Conservation (phyloP, 2,113 vertebrate genomes). For the Sitta europaea region DNA sequence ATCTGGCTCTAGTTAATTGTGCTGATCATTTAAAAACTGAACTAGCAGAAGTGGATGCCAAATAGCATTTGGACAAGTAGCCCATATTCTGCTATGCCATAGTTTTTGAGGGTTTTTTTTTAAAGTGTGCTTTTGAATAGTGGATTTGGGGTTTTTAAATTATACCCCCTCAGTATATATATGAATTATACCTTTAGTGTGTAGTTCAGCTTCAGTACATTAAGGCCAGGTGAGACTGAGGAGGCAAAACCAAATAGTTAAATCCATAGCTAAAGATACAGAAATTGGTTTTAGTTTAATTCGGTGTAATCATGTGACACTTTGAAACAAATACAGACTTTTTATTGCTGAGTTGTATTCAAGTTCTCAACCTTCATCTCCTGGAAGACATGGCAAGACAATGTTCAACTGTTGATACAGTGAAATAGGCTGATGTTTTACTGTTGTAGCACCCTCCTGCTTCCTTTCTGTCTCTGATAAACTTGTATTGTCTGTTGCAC, state of each 20-base stretch:
- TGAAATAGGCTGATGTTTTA: not conserved
- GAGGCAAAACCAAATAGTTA: not conserved
- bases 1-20: not conserved
- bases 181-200: not conserved
- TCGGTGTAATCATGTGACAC: not conserved
- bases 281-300: not conserved
- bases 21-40: not conserved
- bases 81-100: not conserved
- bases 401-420: not conserved
- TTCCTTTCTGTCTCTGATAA: not conserved
- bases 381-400: not conserved
- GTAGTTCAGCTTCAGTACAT: not conserved
- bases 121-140: not conserved
- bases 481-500: not conserved
- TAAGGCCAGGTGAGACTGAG: not conserved
- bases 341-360: not conserved
- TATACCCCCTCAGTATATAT: not conserved
- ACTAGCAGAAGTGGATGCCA: not conserved
- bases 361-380: not conserved
- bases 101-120: not conserved
- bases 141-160: not conserved
- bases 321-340: not conserved
- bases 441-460: not conserved
- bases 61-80: not conserved
- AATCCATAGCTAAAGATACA: not conserved